These are phyloP conservation scores for Acrocephalus kingi DNA, from an alignment of 2,113 vertebrate genomes.

Conservation along the genomic window DNA sequence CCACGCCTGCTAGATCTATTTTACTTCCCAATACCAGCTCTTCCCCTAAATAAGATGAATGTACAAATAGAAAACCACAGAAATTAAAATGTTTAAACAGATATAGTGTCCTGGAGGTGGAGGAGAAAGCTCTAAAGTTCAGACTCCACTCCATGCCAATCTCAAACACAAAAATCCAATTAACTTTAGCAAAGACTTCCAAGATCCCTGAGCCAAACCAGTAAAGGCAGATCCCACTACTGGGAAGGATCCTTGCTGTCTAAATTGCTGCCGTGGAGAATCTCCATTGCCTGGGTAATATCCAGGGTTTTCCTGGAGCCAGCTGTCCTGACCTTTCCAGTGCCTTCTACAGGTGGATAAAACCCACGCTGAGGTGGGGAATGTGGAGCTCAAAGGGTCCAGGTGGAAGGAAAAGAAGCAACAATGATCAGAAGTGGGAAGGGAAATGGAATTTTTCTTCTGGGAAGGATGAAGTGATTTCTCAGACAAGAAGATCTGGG, in stretches of 20 bases:
- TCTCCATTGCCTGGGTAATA: background rate
- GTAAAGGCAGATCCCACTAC: background rate
- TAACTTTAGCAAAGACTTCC: background rate
- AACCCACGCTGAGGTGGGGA: background rate
- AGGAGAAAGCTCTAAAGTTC: background rate
- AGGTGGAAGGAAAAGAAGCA: background rate
- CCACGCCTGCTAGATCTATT: background rate
- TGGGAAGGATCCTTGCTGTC: background rate
- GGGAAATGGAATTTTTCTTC: background rate
- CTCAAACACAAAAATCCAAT: background rate
- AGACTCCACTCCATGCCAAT: background rate
- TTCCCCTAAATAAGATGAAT: background rate
- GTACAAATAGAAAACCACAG: background rate
- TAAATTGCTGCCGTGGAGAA: fast-evolving
- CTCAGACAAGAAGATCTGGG: background rate
- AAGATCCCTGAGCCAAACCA: background rate
- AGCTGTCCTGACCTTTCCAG: background rate
- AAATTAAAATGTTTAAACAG: background rate
- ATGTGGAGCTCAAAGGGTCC: fast-evolving
- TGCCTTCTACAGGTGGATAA: background rate
- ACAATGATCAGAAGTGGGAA: background rate
- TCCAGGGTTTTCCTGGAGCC: background rate
- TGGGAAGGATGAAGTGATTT: background rate
- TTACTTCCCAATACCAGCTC: background rate
- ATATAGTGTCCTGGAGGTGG: background rate